These are phyloP conservation scores for Coronaproctus castanopsis DNA, from an alignment of 2,888 invertebrate genomes.

Conservation along the genomic window DNA sequence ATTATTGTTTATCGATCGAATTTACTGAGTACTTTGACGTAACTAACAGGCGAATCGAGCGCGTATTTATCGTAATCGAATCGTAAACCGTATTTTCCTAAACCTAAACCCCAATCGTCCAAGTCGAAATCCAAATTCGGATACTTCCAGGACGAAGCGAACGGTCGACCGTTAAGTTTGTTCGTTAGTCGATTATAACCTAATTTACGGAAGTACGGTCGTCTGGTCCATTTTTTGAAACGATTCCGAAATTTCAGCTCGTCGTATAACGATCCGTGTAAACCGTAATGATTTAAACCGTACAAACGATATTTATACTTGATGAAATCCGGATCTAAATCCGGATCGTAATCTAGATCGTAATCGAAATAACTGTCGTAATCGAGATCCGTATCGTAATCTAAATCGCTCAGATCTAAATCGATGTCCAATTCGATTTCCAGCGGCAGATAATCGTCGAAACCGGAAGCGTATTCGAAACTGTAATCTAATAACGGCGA, in stretches of 20 bases:
- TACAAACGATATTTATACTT: slow-evolving; percentile 9
- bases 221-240: background rate
- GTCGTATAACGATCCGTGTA: slow-evolving; percentile 4
- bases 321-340: slow-evolving; percentile 8
- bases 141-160: background rate
- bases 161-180: background rate
- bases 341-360: slow-evolving; percentile 8
- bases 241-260: background rate
- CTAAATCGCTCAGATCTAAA: background rate
- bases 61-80: background rate
- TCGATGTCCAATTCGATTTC: background rate
- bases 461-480: slow-evolving; percentile 8
- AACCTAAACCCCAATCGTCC: background rate
- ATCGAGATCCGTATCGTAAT: background rate
- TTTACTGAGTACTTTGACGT: background rate
- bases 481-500: background rate
- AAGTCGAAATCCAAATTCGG: background rate
- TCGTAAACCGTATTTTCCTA: background rate
- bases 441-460: slow-evolving; percentile 2
- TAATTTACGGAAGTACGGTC: background rate
- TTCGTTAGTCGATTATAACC: background rate
- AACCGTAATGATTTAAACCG: slow-evolving; percentile 8
- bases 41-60: background rate
- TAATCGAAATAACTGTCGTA: slow-evolving; percentile 5
- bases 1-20: no score